A percentile compares a stretch with the other conserved stretches of the same genome.
phyloP scores from a whole-genome alignment of 2,888 invertebrate genomes.

The Apotomis capreana region DNA sequence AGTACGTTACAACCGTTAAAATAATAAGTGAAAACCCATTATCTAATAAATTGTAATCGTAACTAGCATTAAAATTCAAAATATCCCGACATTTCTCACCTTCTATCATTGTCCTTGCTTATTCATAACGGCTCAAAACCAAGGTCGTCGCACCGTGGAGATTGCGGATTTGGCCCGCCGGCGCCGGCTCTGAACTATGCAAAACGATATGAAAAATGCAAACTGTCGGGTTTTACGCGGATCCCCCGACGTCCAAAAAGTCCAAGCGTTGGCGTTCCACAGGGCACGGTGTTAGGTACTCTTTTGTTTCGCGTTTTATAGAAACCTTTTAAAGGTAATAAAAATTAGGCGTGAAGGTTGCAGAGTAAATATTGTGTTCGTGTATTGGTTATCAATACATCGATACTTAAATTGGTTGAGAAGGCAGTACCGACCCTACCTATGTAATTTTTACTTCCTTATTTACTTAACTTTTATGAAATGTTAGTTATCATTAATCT shows the following conservation, averaged over 20 bases:
- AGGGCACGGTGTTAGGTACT: background rate
- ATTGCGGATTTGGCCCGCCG: slow-evolving; percentile 69
- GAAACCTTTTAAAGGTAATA: background rate
- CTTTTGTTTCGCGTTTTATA: background rate
- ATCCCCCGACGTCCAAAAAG: slow-evolving; percentile 49
- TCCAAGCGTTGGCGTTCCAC: slow-evolving; percentile 8
- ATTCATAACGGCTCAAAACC: slow-evolving; percentile 69
- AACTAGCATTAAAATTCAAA: slow-evolving; percentile 11
- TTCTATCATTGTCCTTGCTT: slow-evolving; percentile 61
- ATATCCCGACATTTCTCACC: slow-evolving; percentile 35
- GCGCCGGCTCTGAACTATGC: slow-evolving; percentile 46
- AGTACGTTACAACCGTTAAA: background rate
- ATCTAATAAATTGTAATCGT: background rate
- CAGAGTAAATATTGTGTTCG: too few relatives aligned
- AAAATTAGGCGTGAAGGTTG: background rate
- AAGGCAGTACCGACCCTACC: too few relatives aligned
- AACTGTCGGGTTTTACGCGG: slow-evolving; percentile 74
- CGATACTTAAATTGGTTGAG: too few relatives aligned
- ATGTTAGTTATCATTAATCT: too few relatives aligned
- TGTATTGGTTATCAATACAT: too few relatives aligned
- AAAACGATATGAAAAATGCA: slow-evolving; percentile 54
- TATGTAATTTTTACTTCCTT: too few relatives aligned
- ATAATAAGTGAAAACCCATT: background rate
- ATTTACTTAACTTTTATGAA: too few relatives aligned
- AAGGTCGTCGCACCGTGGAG: slow-evolving; percentile 78